Evolutionary conservation across 2,888 invertebrate genomes (phyloP).

Genomic region (Sthenelais limicola): DNA sequence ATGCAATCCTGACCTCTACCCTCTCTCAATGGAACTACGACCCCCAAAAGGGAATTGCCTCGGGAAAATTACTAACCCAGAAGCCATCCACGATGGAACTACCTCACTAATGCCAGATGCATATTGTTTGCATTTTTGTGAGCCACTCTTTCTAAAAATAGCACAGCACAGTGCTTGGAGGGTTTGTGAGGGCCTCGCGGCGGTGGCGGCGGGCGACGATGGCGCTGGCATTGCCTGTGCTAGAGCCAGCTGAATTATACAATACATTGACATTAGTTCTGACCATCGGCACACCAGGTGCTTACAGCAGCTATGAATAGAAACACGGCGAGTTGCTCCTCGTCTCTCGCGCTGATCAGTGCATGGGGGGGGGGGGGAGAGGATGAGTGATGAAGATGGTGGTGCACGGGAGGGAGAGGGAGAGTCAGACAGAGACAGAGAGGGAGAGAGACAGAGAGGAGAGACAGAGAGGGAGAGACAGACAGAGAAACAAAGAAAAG

Average conservation of each 20-base stretch:
- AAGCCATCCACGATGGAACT: no score
- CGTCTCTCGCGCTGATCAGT: not conserved
- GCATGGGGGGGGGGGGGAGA: not conserved
- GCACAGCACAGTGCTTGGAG: not conserved
- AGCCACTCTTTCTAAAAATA: constrained; percentile 12
- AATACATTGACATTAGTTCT: constrained; percentile 39
- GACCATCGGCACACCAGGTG: constrained; percentile 32
- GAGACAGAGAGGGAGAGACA: no score
- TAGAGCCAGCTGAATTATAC: constrained; percentile 29
- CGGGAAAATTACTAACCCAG: no score
- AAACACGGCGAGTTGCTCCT: constrained; percentile 17
- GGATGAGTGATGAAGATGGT: not conserved
- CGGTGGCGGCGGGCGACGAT: constrained; percentile 8
- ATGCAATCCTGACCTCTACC: no score
- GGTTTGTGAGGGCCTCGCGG: not conserved
- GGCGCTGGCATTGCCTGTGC: constrained; percentile 24
- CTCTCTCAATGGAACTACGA: no score
- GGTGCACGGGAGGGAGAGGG: not conserved
- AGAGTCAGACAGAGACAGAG: not conserved
- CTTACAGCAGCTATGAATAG: constrained; percentile 25
- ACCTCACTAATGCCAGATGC: constrained; percentile 10
- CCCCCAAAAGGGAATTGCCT: no score
- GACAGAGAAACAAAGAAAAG: no score
- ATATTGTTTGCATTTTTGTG: constrained; percentile 12
- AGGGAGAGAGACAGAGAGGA: no score